These are phyloP conservation scores for Deroptyus accipitrinus DNA, from an alignment of 2,113 vertebrate genomes.

Conservation along the genomic window DNA sequence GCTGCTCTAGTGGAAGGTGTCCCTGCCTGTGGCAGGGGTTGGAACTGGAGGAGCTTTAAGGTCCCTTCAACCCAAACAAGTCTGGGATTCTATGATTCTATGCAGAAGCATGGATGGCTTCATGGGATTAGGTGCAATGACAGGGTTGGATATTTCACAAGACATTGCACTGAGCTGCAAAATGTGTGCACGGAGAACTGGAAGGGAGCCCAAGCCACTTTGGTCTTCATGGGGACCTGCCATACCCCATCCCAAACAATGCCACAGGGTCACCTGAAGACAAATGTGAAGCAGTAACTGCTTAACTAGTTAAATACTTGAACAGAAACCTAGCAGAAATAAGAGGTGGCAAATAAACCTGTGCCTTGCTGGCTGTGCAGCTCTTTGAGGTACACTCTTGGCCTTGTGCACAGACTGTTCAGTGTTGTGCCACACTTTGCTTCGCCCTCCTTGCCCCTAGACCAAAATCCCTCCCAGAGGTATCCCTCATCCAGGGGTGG, in stretches of 20 bases:
- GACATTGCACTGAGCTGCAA: neutral
- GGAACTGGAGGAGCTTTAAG: neutral
- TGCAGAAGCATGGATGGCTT: neutral
- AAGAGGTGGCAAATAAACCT: neutral
- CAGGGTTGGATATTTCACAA: neutral
- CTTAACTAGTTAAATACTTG: neutral
- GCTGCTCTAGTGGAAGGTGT: neutral
- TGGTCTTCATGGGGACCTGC: neutral
- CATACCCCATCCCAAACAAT: neutral
- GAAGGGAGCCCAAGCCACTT: neutral
- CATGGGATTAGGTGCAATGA: neutral
- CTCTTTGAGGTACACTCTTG: neutral
- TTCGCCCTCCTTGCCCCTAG: too few species aligned
- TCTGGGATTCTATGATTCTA: neutral
- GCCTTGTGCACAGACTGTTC: neutral
- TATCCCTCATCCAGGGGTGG: neutral
- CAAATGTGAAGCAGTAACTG: neutral
- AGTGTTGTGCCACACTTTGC: neutral
- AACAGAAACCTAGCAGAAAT: neutral
- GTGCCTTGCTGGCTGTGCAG: accelerated
- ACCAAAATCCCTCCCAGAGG: neutral
- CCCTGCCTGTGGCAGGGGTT: neutral
- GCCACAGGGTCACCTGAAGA: neutral
- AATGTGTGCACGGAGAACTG: accelerated
- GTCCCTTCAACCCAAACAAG: neutral